phyloP scores from a whole-genome alignment of 2,888 invertebrate genomes.

The Dorcus parallelipipedus region DNA sequence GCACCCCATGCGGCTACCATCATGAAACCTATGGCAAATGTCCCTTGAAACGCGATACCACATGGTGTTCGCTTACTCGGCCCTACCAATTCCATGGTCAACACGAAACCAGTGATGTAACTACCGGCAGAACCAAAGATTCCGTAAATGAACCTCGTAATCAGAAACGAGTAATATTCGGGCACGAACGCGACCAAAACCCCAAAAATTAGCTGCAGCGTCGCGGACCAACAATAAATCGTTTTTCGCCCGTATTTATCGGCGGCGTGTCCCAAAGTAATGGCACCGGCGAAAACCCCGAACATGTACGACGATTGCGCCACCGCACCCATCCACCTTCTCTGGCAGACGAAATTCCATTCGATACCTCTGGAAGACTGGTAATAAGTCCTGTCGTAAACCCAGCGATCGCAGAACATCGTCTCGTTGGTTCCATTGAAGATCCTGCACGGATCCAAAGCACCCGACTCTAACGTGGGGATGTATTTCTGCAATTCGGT shows the following conservation, averaged over 20 bases:
- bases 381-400: constrained; percentile 72
- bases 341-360: constrained; percentile 78
- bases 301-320: constrained; percentile 79
- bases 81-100: constrained; percentile 82
- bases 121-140: constrained; percentile 82
- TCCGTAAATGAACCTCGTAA: constrained; percentile 67
- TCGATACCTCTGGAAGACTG: constrained; percentile 73
- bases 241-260: constrained; percentile 75
- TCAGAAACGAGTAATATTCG: constrained; percentile 70
- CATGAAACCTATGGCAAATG: constrained; percentile 78
- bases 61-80: constrained; percentile 74
- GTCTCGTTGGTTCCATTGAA: constrained; percentile 43
- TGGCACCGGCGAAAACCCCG: constrained; percentile 77
- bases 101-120: constrained; percentile 64
- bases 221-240: constrained; percentile 73
- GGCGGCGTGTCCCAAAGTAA: constrained; percentile 72
- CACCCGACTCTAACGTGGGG: constrained; percentile 56
- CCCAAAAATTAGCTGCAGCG: constrained; percentile 68
- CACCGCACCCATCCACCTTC: constrained; percentile 76
- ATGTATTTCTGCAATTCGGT: constrained; percentile 54
- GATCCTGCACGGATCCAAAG: constrained; percentile 63
- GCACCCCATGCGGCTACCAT: constrained; percentile 81
- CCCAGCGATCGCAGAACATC: constrained; percentile 57
- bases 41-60: constrained; percentile 75
- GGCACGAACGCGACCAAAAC: constrained; percentile 70